Evolutionary conservation across 1,140 invertebrate genomes (phyloP).

Genomic region (Zaprionus africanus): DNA sequence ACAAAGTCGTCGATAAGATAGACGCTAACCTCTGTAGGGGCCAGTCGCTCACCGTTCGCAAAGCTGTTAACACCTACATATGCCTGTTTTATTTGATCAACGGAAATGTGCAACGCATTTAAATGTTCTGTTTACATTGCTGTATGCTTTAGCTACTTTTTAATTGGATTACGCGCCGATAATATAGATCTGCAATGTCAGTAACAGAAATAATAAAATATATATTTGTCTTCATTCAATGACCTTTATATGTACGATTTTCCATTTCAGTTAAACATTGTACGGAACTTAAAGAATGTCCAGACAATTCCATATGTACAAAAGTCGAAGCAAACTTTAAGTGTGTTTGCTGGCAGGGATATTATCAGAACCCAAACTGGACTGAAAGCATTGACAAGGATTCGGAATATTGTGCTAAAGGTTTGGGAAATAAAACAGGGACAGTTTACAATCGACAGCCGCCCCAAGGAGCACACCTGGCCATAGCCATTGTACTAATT

Average conservation of each 20-base stretch:
- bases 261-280: slow-evolving; percentile 37
- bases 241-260: background rate
- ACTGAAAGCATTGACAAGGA: slow-evolving; percentile 28
- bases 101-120: slow-evolving; percentile 40
- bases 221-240: background rate
- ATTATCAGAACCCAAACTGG: slow-evolving; percentile 29
- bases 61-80: slow-evolving; percentile 23
- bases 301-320: slow-evolving; percentile 35
- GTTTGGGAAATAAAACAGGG: slow-evolving; percentile 27
- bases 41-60: slow-evolving; percentile 18
- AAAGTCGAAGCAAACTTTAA: slow-evolving; percentile 13
- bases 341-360: slow-evolving; percentile 46
- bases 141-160: slow-evolving; percentile 6
- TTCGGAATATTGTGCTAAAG: slow-evolving; percentile 27
- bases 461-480: slow-evolving; percentile 25
- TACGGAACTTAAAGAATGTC: slow-evolving; percentile 25
- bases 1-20: slow-evolving; percentile 37
- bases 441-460: slow-evolving; percentile 19
- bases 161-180: slow-evolving; percentile 7
- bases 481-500: slow-evolving; percentile 39
- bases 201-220: slow-evolving; percentile 5
- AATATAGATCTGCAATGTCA: slow-evolving; percentile 16
- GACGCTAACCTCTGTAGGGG: background rate
- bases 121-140: slow-evolving; percentile 31
- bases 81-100: slow-evolving; percentile 19